phyloP scores from a whole-genome alignment of 2,888 invertebrate genomes.

The Parascotia fuliginaria region DNA sequence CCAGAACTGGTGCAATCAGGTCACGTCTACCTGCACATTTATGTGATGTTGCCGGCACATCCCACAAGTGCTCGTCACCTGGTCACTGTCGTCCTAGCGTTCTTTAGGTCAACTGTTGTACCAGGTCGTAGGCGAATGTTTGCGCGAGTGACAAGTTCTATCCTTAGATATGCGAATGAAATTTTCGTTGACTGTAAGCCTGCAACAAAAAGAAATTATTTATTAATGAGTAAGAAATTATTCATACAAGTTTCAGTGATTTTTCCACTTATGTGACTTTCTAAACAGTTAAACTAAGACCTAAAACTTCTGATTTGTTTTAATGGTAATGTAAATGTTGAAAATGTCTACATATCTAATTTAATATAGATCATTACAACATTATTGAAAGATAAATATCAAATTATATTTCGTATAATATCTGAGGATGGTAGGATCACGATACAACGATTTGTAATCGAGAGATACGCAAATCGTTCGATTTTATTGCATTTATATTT shows the following conservation, averaged over 20 bases:
- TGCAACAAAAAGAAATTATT: constrained; percentile 59
- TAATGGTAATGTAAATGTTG: constrained; percentile 12
- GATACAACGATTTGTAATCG: constrained; percentile 38
- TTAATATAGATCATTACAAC: constrained; percentile 26
- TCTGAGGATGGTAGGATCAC: constrained; percentile 30
- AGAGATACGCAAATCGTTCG: constrained; percentile 28
- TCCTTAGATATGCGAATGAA: constrained; percentile 50
- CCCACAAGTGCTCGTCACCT: constrained; percentile 67
- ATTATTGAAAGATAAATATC: constrained; percentile 22
- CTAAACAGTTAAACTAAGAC: constrained; percentile 3
- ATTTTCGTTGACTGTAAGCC: constrained; percentile 67
- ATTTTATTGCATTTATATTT: constrained; percentile 34
- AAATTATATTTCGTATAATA: constrained; percentile 13
- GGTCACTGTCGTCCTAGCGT: constrained; percentile 28
- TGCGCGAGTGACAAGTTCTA: constrained; percentile 58
- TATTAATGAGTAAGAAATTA: no score
- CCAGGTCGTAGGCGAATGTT: constrained; percentile 47
- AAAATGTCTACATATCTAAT: constrained; percentile 13
- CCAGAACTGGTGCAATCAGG: constrained; percentile 61
- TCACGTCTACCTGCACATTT: constrained; percentile 76
- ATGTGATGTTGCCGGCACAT: constrained; percentile 78
- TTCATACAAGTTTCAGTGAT: no score
- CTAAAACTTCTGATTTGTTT: constrained; percentile 9
- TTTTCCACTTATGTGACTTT: constrained; percentile 7
- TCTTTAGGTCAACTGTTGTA: constrained; percentile 38